Evolutionary conservation across 2,113 vertebrate species (phyloP), one percentile per base, ranked within the genome.

Genomic region (Brachionichthys hirsutus): DNA sequence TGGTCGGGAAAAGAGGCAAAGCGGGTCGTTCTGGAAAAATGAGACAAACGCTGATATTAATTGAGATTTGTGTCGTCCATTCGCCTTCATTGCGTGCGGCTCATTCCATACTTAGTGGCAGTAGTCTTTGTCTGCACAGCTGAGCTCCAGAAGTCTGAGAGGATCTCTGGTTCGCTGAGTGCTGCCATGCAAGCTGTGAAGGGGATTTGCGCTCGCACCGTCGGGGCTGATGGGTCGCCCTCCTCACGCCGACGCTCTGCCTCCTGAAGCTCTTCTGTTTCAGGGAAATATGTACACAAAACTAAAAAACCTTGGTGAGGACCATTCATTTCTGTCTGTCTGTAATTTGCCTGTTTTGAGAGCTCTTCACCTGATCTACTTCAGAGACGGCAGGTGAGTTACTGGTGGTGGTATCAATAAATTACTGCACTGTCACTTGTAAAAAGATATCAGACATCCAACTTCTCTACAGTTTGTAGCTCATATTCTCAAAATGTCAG

Each of bases 131-230:
- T 91, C 90, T 98, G 97, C 50, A 98, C 92, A 24, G 97, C 97
- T 1, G 96, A 95, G 88, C 97, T 99, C 97, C 97, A 99, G 91
- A 99, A 99, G 85, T 98, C 97, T 12, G 96, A 93, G 62, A 99
- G 92, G 62, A 97, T 92, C 86, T 99, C 97, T 0, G 97, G 95
- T 80, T 97, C 94, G 43, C 93, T 94, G 6, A 96, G 95, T 60
- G 95, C 95, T 12, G 95, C 94, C 85, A 99, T 91, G 86, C 97
- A 98, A 79, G 93, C 94, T 55, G 92, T 91, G 84, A 99, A 99
- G 73, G 97, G 97, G 89, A 99, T 95, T 62, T 94, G 94, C 65
- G 97, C 97, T 38, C 96, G 94, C 38, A 96, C 94, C 48, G 93
- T 89, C 2, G 94, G 92, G 57, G 90, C 86, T 0, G 95, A 92